Evolutionary conservation across 2,888 invertebrate genomes (phyloP), one percentile per base, ranked within the genome.

Genomic region (Chloromyia formosa): DNA sequence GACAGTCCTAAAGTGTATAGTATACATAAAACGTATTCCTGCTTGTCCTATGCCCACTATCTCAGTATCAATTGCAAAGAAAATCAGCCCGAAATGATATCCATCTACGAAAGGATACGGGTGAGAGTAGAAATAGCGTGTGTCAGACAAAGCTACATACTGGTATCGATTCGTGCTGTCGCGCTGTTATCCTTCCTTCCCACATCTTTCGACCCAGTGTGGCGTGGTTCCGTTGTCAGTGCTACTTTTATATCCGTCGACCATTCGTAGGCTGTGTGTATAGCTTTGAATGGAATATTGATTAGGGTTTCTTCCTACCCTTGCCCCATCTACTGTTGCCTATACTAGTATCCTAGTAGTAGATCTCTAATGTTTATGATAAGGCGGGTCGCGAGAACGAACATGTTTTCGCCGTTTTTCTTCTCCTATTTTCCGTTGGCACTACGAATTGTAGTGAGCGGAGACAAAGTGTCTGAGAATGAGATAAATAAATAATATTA

Each of bases 381-480:
- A 35, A 35, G 27, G 7, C 27, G 49, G 49, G 5, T 49, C 14
- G 12, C 49, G 16, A 49, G 49, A 49, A 10, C 3, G 12, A n/a
- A 1, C 49, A n/a, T 49, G 12, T 49, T 49, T 49, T 49, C 5
- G 42, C 5, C 7, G 42, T n/a, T 35, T 2, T 62, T 7, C 9
- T 14, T 40, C 18, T 49, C n/a, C 35, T 71, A 58, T 71, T 71
- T 56, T 71, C 20, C 14, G 71, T 10, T 1, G 56, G 27, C 2
- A 35, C 27, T 35, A 35, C 27, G 27, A 2, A 7, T 35, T 4
- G 27, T 35, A 35, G 27, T 35, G 3, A 9, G 49, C 35, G 71
- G 71, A 71, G 71, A 56, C 58, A 27, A 35, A 18, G 58, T 56
- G 71, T 71, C 71, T 71, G 42, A 18, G 71, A 53, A 58, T 42